A percentile compares a stretch with the other conserved stretches of the same genome.
Evolutionary conservation across 2,113 vertebrate species (phyloP).

Genomic region (Suricata suricatta): DNA sequence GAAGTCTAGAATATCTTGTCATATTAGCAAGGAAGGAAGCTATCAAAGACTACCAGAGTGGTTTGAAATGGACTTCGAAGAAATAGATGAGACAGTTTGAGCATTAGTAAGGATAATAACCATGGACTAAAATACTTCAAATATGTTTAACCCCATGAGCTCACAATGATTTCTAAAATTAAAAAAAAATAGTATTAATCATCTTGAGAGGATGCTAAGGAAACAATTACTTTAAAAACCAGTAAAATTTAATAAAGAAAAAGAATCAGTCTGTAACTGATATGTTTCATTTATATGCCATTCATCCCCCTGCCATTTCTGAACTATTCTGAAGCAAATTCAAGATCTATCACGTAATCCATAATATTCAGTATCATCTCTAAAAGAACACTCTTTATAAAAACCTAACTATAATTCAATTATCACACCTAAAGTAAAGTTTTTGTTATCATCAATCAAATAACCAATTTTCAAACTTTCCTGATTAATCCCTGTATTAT

Average conservation of each 20-base stretch:
- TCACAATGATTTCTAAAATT: background rate
- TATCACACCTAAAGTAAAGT: slow-evolving; percentile 23
- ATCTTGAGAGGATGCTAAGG: background rate
- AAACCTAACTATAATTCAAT: background rate
- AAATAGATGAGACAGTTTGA: background rate
- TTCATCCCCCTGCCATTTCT: background rate
- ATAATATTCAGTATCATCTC: background rate
- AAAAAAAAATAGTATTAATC: background rate
- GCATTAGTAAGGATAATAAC: background rate
- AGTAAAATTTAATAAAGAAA: background rate
- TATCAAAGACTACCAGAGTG: background rate
- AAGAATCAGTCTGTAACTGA: background rate
- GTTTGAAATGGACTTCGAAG: background rate
- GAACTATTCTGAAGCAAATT: background rate
- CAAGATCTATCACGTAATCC: background rate
- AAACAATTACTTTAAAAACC: slow-evolving; percentile 26
- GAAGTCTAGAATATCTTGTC: background rate
- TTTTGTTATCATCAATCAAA: background rate
- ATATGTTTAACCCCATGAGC: background rate
- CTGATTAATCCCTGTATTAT: background rate
- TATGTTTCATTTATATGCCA: background rate
- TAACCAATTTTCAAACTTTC: background rate
- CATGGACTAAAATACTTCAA: background rate
- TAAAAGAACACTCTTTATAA: background rate
- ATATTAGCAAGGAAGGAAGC: background rate